These are phyloP conservation scores for Tamias sibiricus DNA, from an alignment of 2,113 vertebrate genomes.

Conservation along the genomic window DNA sequence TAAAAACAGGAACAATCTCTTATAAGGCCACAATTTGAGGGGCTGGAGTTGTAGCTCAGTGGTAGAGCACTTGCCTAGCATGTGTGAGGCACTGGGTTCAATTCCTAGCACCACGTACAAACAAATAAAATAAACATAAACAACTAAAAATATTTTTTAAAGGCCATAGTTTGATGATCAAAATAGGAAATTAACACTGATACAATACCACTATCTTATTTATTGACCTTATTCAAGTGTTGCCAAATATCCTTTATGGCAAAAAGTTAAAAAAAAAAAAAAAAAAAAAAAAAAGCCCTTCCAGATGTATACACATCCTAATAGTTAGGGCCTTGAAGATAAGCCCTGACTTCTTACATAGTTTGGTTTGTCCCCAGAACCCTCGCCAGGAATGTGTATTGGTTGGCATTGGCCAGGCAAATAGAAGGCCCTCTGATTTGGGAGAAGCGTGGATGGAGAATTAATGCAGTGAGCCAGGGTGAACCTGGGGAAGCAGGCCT, in stretches of 20 bases:
- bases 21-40: no score
- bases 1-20: not conserved
- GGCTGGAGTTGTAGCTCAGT: no score
- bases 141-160: no score
- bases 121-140: no score
- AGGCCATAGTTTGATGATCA: constrained; percentile 26
- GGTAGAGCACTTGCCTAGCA: no score
- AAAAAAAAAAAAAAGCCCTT: not conserved
- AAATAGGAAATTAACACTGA: not conserved
- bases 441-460: not conserved
- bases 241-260: not conserved
- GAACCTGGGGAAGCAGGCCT: not conserved
- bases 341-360: not conserved
- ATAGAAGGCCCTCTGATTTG: not conserved
- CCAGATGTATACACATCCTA: not conserved
- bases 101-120: no score
- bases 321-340: not conserved
- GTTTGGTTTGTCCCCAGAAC: not conserved
- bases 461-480: not conserved
- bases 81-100: no score
- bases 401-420: not conserved
- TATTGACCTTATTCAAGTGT: not conserved
- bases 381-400: not conserved
- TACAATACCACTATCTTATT: not conserved
- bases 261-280: not conserved